A percentile compares a stretch with the other conserved stretches of the same genome.
Conservation (phyloP, 2,113 vertebrate genomes). For the Melierax canorus region DNA sequence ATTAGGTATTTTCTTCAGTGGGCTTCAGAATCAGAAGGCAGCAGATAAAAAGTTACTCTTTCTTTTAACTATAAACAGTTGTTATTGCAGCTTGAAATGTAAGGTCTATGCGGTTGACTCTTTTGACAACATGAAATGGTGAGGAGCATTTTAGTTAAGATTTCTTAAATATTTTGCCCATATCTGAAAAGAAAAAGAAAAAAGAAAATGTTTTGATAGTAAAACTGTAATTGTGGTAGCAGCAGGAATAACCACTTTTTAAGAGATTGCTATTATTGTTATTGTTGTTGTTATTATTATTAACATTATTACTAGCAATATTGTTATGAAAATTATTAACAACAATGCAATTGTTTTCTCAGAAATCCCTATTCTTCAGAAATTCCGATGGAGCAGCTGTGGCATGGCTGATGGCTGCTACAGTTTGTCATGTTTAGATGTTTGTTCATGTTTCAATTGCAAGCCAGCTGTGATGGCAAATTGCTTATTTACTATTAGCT, state of each 20-base stretch:
- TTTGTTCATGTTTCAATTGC: not conserved
- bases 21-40: not conserved
- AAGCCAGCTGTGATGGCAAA: slow-evolving; percentile 18
- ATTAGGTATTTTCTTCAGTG: not conserved
- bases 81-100: not conserved
- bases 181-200: not conserved
- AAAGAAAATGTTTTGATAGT: not conserved
- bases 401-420: not conserved
- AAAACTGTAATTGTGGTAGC: not conserved
- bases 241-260: not conserved
- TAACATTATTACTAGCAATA: too few species aligned
- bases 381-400: not conserved
- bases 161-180: not conserved
- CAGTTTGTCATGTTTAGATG: not conserved
- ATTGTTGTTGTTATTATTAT: not conserved
- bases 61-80: not conserved
- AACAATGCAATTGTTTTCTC: not conserved
- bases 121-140: not conserved
- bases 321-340: not conserved
- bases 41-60: not conserved
- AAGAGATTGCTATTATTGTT: not conserved
- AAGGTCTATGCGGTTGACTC: not conserved
- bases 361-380: not conserved
- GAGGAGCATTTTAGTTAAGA: not conserved
- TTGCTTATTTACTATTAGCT: not conserved